These are phyloP conservation scores for Tupiocoris notatus DNA, from an alignment of 2,888 invertebrate genomes.

Conservation along the genomic window DNA sequence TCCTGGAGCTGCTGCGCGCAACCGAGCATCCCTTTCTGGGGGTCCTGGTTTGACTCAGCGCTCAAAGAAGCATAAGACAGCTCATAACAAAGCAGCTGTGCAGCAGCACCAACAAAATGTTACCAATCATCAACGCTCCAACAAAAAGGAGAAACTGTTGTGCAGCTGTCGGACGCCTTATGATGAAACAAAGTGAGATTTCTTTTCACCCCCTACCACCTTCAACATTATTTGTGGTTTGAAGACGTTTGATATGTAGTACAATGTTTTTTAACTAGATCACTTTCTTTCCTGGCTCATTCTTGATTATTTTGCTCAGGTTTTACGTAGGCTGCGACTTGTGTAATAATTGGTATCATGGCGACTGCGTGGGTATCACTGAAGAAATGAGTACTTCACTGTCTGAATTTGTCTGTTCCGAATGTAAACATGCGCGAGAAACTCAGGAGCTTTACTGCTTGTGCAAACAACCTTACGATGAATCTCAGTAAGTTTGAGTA, in stretches of 20 bases:
- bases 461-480: constrained; percentile 94
- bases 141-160: constrained; percentile 77
- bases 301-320: constrained; percentile 56
- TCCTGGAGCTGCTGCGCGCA: constrained; percentile 32
- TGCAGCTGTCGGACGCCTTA: constrained; percentile 93
- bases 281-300: no score
- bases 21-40: neutral
- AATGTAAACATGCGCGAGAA: constrained; percentile 81
- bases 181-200: constrained; percentile 82
- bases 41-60: neutral
- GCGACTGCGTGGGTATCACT: constrained; percentile 90
- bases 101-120: constrained; percentile 49
- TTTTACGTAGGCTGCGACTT: constrained; percentile 97
- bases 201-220: no score
- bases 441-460: constrained; percentile 93
- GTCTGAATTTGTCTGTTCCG: constrained; percentile 85
- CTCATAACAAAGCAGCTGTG: constrained; percentile 47
- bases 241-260: no score
- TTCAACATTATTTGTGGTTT: no score
- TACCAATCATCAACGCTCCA: constrained; percentile 35
- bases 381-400: constrained; percentile 87
- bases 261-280: no score
- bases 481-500: constrained; percentile 76
- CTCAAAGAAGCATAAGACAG: constrained; percentile 42
- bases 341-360: constrained; percentile 99